Conservation (phyloP, 2,888 invertebrate species). For the Coelogynopora nodosa region DNA sequence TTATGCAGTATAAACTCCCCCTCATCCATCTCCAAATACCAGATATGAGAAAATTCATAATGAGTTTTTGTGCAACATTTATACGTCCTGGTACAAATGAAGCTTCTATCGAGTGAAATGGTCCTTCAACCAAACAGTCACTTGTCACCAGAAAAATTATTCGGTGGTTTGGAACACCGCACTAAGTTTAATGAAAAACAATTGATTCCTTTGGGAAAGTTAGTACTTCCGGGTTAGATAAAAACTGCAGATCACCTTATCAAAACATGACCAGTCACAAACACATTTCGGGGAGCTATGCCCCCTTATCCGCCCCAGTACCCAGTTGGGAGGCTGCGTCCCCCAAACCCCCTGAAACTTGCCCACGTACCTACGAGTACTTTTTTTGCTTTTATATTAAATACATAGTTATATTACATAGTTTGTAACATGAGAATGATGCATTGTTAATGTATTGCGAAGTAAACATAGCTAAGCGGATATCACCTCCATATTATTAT, state of each 20-base stretch:
- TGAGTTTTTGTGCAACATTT: not conserved
- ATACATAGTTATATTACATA: no score
- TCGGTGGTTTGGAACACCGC: not conserved
- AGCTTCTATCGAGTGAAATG: not conserved
- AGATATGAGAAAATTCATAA: not conserved
- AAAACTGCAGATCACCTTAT: not conserved
- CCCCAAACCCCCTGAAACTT: no score
- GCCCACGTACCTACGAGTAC: no score
- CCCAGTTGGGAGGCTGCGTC: no score
- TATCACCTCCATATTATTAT: no score
- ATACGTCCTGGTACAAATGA: not conserved
- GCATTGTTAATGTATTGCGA: no score
- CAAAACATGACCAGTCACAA: not conserved
- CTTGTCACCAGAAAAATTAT: not conserved
- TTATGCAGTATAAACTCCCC: not conserved
- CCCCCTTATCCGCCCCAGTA: no score
- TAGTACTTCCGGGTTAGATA: not conserved
- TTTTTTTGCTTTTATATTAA: no score
- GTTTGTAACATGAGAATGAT: no score
- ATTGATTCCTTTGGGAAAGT: not conserved
- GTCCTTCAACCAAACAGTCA: not conserved
- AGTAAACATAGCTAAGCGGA: no score
- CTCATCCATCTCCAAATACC: not conserved
- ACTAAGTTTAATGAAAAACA: not conserved
- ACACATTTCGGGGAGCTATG: not conserved